Conservation (phyloP, 2,888 invertebrate species). For the Tenthredo mesomela region DNA sequence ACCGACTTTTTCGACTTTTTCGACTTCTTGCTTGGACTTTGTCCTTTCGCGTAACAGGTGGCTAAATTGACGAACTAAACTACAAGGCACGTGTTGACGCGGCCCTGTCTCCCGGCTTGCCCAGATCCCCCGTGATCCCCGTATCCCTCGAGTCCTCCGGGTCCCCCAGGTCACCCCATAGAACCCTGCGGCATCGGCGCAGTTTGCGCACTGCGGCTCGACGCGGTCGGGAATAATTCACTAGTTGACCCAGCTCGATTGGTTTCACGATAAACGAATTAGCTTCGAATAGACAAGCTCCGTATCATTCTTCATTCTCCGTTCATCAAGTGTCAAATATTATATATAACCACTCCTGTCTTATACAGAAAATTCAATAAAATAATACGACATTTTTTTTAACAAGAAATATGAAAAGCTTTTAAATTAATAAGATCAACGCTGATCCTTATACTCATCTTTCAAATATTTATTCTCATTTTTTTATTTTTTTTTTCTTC, state of each 20-base stretch:
- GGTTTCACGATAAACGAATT: constrained; percentile 43
- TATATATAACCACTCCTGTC: background rate
- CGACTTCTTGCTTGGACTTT: constrained; percentile 20
- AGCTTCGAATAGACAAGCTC: constrained; percentile 15
- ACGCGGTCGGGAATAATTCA: constrained; percentile 43
- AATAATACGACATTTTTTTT: background rate
- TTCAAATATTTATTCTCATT: background rate
- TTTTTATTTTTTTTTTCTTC: background rate
- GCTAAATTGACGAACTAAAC: constrained; percentile 39
- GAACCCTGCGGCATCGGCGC: constrained; percentile 45
- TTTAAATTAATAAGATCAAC: background rate
- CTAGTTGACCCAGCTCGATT: constrained; percentile 44
- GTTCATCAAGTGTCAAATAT: background rate
- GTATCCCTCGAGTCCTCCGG: constrained; percentile 24
- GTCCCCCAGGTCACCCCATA: constrained; percentile 31
- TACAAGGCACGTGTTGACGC: constrained; percentile 40
- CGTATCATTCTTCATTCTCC: background rate
- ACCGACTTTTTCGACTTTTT: constrained; percentile 10
- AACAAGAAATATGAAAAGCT: background rate
- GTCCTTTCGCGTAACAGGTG: constrained; percentile 48
- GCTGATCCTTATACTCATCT: too few relatives aligned
- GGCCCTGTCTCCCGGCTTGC: constrained; percentile 7
- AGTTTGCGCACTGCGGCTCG: constrained; percentile 48
- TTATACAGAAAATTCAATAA: background rate
- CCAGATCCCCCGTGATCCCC: constrained; percentile 5